Evolutionary conservation across 2,797 vertebrate species (phyloP), one percentile per base, ranked within the genome.

Genomic region (Xerus rutilus): DNA sequence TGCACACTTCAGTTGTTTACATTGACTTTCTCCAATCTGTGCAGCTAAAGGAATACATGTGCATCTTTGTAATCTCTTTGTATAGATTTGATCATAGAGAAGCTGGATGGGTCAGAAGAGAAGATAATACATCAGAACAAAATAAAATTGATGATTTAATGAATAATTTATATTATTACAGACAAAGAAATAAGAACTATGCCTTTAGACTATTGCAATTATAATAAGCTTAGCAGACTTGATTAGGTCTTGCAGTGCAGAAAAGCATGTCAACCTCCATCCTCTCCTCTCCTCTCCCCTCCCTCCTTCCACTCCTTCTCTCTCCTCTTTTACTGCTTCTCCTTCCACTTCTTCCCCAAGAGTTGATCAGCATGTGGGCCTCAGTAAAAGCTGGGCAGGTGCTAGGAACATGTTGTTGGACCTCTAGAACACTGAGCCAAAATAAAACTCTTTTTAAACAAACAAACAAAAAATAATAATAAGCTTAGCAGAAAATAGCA

Each of bases 201-300:
- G 81, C 13, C 17, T 91, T 88, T 81, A 88, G 7, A 74, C 14
- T 69, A 23, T 65, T 65, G 78, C 23, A 91, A 95, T 69, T 86
- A 74, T 15, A 86, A 18, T 89, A 49, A 28, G 8, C 1, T 14
- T 52, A 59, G 11, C 13, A 49, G 25, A 30, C 15, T 15, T 76
- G 14, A 9, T 49, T 10, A 76, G 45, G 45, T 9, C 17, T 76
- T 47, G 14, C 11, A 11, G 43, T 23, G 7, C 43, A 28, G 23
- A 20, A 32, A 78, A 52, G 17, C 18, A 23, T 5, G 10, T 57
- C 76, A n/a, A n/a, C 32, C 12, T 52, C 15, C 15, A 12, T 49
- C 49, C 23, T 11, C 47, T 32, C 7, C 21, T 32, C 18, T n/a
- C 30, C 17, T n/a, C 65, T 73, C 13, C 9, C 21, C 7, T 70